Conservation (phyloP, 2,797 vertebrate species). For the Hypotaenidia okinawae region DNA sequence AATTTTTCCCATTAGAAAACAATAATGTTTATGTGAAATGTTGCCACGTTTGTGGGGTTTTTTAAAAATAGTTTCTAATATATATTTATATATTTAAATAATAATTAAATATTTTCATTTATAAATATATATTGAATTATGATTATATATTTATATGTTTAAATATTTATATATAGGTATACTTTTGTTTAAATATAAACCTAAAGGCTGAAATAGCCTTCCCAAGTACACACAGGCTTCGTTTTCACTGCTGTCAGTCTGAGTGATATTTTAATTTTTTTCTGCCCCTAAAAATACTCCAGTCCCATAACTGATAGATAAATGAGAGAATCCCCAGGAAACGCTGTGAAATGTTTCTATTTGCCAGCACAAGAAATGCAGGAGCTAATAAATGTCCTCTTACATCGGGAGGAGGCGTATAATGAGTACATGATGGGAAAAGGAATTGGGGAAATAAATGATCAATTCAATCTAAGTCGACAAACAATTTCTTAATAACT, state of each 20-base stretch:
- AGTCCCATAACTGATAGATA: slow-evolving; percentile 69
- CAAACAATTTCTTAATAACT: slow-evolving; percentile 79
- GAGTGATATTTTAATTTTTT: slow-evolving; percentile 81
- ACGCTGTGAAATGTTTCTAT: slow-evolving; percentile 69
- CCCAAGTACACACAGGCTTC: slow-evolving; percentile 23
- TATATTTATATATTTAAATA: too few species aligned
- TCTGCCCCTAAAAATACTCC: slow-evolving; percentile 73
- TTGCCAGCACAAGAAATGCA: slow-evolving; percentile 74
- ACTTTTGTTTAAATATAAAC: not conserved
- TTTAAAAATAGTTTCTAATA: not conserved
- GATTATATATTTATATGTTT: too few species aligned
- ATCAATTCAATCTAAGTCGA: slow-evolving; percentile 69
- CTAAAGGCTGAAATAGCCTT: slow-evolving; percentile 29
- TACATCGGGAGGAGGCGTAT: slow-evolving; percentile 74
- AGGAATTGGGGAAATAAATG: slow-evolving; percentile 77
- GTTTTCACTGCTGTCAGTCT: slow-evolving; percentile 77
- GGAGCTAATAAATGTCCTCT: slow-evolving; percentile 79
- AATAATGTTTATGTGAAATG: not conserved
- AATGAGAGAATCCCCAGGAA: slow-evolving; percentile 78
- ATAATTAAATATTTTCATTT: too few species aligned
- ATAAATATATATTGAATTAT: too few species aligned
- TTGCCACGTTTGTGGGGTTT: not conserved
- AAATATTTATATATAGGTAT: too few species aligned
- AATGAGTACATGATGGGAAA: slow-evolving; percentile 83
- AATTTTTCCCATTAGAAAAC: slow-evolving; percentile 39